Evolutionary conservation across 23 tunicate species (phyloP).

Genomic region (Styela plicata): DNA sequence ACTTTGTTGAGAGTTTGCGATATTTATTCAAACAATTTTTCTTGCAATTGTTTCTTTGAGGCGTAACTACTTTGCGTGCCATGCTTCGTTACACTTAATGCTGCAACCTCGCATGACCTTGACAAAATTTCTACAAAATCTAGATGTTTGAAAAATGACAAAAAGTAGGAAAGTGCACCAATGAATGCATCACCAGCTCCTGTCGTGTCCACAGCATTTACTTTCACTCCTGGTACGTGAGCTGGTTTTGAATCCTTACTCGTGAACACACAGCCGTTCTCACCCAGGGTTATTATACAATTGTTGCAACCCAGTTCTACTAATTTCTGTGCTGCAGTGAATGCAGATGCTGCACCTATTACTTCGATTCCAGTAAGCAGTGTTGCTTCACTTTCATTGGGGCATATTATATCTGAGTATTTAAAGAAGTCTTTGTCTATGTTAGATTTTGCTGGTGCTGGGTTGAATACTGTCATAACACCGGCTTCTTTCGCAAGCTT

Average conservation of each 20-base stretch:
- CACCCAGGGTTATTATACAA: constrained; percentile 63
- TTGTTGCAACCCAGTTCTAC: constrained; percentile 44
- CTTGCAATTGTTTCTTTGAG: constrained; percentile 26
- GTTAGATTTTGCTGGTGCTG: constrained; percentile 75
- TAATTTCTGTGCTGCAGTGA: constrained; percentile 36
- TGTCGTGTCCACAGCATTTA: constrained; percentile 70
- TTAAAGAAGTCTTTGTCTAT: constrained; percentile 38
- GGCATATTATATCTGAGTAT: constrained; percentile 64
- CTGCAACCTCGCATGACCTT: constrained; percentile 58
- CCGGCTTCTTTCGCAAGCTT: constrained; percentile 46
- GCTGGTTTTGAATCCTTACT: neutral
- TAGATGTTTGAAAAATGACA: constrained; percentile 28
- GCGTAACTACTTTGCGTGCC: constrained; percentile 87
- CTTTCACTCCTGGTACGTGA: constrained; percentile 26
- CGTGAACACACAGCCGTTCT: constrained; percentile 62
- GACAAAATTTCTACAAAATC: constrained; percentile 36
- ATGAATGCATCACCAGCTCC: constrained; percentile 91
- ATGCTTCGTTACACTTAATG: constrained; percentile 43
- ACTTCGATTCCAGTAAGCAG: constrained; percentile 57
- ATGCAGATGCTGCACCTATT: constrained; percentile 37
- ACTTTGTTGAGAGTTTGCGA: too few species aligned
- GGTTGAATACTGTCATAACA: constrained; percentile 56
- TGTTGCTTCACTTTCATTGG: constrained; percentile 77
- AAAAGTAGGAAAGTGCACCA: constrained; percentile 75
- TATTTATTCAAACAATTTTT: neutral